phyloP scores from a whole-genome alignment of 2,888 invertebrate species.

The Drosophila neutralis region DNA sequence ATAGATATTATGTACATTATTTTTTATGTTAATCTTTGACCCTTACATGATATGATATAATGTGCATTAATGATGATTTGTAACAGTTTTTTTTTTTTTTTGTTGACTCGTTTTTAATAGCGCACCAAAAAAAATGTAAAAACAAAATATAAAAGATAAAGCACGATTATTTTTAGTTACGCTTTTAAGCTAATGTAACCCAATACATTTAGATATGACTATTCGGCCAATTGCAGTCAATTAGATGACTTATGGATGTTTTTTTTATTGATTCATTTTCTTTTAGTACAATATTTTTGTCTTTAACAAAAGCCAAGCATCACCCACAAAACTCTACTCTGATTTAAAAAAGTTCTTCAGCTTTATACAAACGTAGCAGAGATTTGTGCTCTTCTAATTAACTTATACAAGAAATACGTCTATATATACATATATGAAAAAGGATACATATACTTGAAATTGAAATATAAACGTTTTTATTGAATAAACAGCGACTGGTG shows the following conservation, averaged over 20 bases:
- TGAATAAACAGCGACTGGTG: slow-evolving; percentile 40
- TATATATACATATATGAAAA: slow-evolving; percentile 43
- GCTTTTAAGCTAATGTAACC: slow-evolving; percentile 50
- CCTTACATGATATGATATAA: slow-evolving; percentile 3
- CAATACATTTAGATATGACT: slow-evolving; percentile 21
- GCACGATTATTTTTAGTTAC: slow-evolving; percentile 49
- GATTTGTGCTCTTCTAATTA: slow-evolving; percentile 45
- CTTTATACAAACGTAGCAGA: slow-evolving; percentile 43
- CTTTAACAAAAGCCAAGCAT: slow-evolving; percentile 36
- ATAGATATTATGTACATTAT: slow-evolving; percentile 10
- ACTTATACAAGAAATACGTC: slow-evolving; percentile 46
- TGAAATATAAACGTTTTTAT: slow-evolving; percentile 77
- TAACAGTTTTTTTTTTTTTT: slow-evolving; percentile 20
- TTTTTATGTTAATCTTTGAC: slow-evolving; percentile 17
- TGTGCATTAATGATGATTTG: slow-evolving; percentile 11
- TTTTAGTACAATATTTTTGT: not conserved
- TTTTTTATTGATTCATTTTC: slow-evolving; percentile 3
- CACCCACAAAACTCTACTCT: slow-evolving; percentile 22
- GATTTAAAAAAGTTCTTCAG: slow-evolving; percentile 31
- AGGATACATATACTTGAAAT: slow-evolving; percentile 60
- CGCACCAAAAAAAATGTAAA: slow-evolving; percentile 48
- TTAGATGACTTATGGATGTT: slow-evolving; percentile 49
- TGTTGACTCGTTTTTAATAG: slow-evolving; percentile 58
- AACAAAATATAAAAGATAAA: slow-evolving; percentile 7
- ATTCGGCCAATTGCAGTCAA: slow-evolving; percentile 51